These are phyloP conservation scores for Amblyraja radiata DNA, from an alignment of 2,797 vertebrate genomes.

Conservation along the genomic window DNA sequence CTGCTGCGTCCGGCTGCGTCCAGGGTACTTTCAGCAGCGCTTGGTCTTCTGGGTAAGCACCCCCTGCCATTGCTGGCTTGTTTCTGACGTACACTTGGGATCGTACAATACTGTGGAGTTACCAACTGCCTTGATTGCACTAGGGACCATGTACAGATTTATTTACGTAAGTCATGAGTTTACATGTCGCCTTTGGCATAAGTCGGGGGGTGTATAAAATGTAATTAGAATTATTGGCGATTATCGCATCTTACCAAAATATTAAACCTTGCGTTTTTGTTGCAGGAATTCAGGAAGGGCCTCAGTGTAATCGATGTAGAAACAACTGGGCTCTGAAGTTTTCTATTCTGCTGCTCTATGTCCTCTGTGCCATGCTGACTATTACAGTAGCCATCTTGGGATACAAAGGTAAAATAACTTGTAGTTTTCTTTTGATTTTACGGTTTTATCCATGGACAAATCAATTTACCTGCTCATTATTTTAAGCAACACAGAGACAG, in stretches of 20 bases:
- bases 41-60: too few species aligned
- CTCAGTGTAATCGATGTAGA: constrained; percentile 92
- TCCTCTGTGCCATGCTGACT: constrained; percentile 81
- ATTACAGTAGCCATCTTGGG: constrained; percentile 87
- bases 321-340: constrained; percentile 92
- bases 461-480: not conserved
- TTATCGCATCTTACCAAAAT: not conserved
- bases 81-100: too few species aligned
- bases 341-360: constrained; percentile 83
- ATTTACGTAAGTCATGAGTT: too few species aligned
- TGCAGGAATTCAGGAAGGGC: constrained; percentile 95
- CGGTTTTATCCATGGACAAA: not conserved
- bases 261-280: constrained; percentile 43
- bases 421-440: not conserved
- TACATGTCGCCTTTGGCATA: too few species aligned
- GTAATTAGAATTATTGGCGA: not conserved
- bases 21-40: too few species aligned
- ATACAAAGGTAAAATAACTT: constrained; percentile 77
- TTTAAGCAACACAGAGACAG: not conserved
- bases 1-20: too few species aligned
- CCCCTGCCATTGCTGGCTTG: too few species aligned
- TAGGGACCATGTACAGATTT: too few species aligned
- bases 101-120: too few species aligned
- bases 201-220: not conserved
- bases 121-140: too few species aligned